A percentile compares a stretch with the other conserved stretches of the same genome.
These are phyloP conservation scores for Triplophysa dalaica DNA, from an alignment of 2,113 vertebrate species.

Conservation along the genomic window DNA sequence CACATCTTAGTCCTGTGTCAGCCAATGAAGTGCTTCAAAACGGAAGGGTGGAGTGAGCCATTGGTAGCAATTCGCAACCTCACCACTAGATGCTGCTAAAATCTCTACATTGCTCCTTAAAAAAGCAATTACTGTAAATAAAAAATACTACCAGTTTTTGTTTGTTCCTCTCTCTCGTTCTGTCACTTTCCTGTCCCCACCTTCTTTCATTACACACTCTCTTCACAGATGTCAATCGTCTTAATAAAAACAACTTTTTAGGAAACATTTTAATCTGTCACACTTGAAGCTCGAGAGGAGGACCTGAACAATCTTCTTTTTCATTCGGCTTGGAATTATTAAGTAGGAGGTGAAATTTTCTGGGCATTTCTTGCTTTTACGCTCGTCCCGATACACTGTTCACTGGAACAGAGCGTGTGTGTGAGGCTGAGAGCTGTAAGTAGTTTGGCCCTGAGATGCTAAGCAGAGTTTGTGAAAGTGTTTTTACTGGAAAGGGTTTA, in stretches of 20 bases:
- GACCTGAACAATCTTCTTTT: conserved; percentile 57
- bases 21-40: no score
- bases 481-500: conserved; percentile 26
- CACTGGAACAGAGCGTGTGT: conserved; percentile 25
- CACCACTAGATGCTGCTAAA: no score
- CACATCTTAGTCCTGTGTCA: no score
- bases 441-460: conserved; percentile 19
- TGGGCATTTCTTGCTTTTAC: conserved; percentile 54
- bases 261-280: conserved; percentile 41
- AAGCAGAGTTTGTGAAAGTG: conserved; percentile 19
- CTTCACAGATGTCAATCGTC: conserved; percentile 25
- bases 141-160: background rate
- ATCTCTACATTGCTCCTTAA: no score
- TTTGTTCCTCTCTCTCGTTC: background rate
- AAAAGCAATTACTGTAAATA: no score
- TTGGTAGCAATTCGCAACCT: no score
- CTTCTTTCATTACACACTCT: background rate
- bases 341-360: conserved; percentile 59
- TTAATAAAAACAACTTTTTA: conserved; percentile 34
- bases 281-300: conserved; percentile 40
- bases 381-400: conserved; percentile 38
- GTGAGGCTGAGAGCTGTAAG: conserved; percentile 10
- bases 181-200: no score
- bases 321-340: conserved; percentile 58
- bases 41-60: no score